phyloP scores from a whole-genome alignment of 2,888 invertebrate species.

The Noctua pronuba region DNA sequence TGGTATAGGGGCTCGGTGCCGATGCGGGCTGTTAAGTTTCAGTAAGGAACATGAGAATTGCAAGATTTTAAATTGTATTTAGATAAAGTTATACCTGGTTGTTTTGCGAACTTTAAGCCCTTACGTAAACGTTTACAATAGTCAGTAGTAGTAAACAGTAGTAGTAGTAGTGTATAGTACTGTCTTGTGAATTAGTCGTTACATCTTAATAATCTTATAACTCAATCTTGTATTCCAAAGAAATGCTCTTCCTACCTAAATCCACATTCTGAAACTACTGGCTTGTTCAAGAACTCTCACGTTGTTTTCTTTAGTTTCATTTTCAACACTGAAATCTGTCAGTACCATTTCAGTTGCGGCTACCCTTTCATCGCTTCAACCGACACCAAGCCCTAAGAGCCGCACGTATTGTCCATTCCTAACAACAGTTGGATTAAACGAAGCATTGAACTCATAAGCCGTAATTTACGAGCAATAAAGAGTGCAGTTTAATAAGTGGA shows the following conservation, averaged over 20 bases:
- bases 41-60: constrained; percentile 8
- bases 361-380: constrained; percentile 26
- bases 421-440: constrained; percentile 75
- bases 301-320: not conserved
- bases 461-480: constrained; percentile 84
- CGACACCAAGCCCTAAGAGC: constrained; percentile 47
- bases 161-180: too few species aligned
- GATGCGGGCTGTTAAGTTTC: constrained; percentile 47
- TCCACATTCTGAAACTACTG: not conserved
- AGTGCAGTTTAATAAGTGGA: constrained; percentile 83
- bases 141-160: too few species aligned
- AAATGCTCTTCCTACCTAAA: too few species aligned
- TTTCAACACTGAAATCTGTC: constrained; percentile 22
- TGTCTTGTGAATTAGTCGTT: too few species aligned
- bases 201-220: not conserved
- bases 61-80: constrained; percentile 37
- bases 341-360: constrained; percentile 2
- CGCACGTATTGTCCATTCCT: constrained; percentile 67
- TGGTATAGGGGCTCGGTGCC: constrained; percentile 43
- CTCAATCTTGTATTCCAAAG: not conserved
- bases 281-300: not conserved
- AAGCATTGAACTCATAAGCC: constrained; percentile 84
- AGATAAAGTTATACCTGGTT: not conserved
- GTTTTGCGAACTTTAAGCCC: not conserved
- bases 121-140: not conserved